Conservation (phyloP, 2,888 invertebrate genomes). For the Cephus pygmeus region DNA sequence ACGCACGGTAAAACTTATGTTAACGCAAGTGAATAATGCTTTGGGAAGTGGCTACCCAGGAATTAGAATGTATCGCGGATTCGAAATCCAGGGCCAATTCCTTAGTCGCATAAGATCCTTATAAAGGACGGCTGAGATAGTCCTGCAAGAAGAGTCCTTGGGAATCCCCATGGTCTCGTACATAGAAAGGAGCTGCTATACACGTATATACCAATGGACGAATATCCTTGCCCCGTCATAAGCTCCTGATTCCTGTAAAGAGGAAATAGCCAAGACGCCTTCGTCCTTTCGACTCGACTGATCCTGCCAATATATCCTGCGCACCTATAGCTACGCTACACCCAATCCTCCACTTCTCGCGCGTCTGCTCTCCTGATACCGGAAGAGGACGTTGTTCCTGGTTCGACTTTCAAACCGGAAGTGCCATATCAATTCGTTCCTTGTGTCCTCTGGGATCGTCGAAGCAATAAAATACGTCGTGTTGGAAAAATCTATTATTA, state of each 20-base stretch:
- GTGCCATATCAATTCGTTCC: not conserved
- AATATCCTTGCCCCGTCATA: not conserved
- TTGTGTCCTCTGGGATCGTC: not conserved
- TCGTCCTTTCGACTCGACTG: not conserved
- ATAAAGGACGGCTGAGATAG: not conserved
- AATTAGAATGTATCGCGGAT: not conserved
- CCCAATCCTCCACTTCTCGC: not conserved
- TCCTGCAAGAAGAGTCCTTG: not conserved
- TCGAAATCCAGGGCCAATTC: not conserved
- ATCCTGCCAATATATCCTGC: not conserved
- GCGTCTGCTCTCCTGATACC: not conserved
- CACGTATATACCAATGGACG: too few relatives aligned
- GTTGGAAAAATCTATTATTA: not conserved
- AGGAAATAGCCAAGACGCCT: not conserved
- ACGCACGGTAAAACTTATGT: conserved; percentile 4
- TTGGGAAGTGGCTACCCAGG: not conserved
- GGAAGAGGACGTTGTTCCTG: not conserved
- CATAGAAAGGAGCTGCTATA: not conserved
- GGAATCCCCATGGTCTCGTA: not conserved
- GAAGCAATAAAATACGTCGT: not conserved
- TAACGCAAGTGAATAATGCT: not conserved
- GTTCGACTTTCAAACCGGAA: not conserved
- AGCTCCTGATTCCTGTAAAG: not conserved
- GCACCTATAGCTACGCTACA: not conserved
- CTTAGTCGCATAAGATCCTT: not conserved